These are phyloP conservation scores for Arctopsyche grandis DNA, from an alignment of 1,140 invertebrate species.

Conservation along the genomic window DNA sequence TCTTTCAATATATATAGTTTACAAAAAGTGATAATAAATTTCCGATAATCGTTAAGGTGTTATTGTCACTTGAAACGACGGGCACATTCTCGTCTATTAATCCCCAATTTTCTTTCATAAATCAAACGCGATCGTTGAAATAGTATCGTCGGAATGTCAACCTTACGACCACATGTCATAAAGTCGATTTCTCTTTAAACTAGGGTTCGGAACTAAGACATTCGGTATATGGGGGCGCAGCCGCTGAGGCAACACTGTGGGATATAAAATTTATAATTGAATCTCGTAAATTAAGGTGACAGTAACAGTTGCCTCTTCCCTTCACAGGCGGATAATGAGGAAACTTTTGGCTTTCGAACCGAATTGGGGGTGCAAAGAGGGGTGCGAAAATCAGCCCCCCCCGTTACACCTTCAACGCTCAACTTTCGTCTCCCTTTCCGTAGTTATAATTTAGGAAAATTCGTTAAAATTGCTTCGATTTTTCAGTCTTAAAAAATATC, in stretches of 20 bases:
- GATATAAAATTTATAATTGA: slow-evolving; percentile 56
- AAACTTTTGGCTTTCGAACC: slow-evolving; percentile 47
- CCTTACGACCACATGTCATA: neutral
- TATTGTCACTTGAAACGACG: slow-evolving; percentile 29
- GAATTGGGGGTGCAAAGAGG: neutral
- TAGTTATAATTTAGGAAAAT: neutral
- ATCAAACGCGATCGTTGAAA: slow-evolving; percentile 6
- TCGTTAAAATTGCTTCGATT: neutral
- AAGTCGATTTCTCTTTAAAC: neutral
- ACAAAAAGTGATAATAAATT: slow-evolving; percentile 15
- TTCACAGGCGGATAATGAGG: slow-evolving; percentile 42
- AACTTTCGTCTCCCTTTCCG: neutral
- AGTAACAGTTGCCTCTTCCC: slow-evolving; percentile 55
- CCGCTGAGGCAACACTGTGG: slow-evolving; percentile 45
- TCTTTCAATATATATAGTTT: slow-evolving; percentile 4
- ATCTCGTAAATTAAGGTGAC: slow-evolving; percentile 56
- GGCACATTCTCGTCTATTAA: slow-evolving; percentile 21
- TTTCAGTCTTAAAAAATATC: neutral
- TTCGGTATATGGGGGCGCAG: slow-evolving; percentile 25
- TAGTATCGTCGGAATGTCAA: neutral
- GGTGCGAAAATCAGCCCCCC: neutral
- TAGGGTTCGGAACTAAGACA: neutral
- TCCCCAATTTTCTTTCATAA: slow-evolving; percentile 31
- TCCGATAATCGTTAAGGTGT: slow-evolving; percentile 31
- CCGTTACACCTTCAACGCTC: neutral